These are phyloP conservation scores for Polyergus mexicanus DNA, from an alignment of 1,140 invertebrate species.

Conservation along the genomic window DNA sequence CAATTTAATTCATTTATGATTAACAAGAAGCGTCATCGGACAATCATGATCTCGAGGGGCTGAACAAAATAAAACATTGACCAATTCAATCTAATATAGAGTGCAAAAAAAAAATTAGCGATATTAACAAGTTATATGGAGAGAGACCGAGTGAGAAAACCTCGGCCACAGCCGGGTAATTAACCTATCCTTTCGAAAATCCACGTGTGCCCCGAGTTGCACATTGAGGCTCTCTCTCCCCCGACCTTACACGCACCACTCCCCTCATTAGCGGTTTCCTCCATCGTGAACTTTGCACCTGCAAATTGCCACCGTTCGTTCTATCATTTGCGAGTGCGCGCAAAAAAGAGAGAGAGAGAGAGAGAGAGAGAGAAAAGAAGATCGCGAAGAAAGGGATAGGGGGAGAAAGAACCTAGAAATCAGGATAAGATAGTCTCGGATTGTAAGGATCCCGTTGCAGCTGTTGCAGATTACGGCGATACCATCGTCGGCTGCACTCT, in stretches of 20 bases:
- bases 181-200: slow-evolving; percentile 77
- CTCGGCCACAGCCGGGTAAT: slow-evolving; percentile 60
- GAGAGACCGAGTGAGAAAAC: slow-evolving; percentile 1
- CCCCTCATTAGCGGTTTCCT: slow-evolving; percentile 78
- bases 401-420: slow-evolving; percentile 21
- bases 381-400: not conserved
- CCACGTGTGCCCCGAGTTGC: slow-evolving; percentile 71
- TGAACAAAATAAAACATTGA: slow-evolving; percentile 21
- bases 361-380: not conserved
- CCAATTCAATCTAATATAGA: slow-evolving; percentile 25
- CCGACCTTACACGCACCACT: not conserved
- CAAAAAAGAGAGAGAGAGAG: no score
- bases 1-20: slow-evolving; percentile 87
- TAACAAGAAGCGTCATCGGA: slow-evolving; percentile 83
- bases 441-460: slow-evolving; percentile 60
- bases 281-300: slow-evolving; percentile 82
- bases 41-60: slow-evolving; percentile 53
- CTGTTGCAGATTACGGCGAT: slow-evolving; percentile 76
- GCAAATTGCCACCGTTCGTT: slow-evolving; percentile 73
- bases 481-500: slow-evolving; percentile 23
- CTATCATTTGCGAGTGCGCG: slow-evolving; percentile 57
- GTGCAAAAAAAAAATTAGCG: slow-evolving; percentile 27
- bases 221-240: slow-evolving; percentile 43
- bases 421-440: slow-evolving; percentile 28
- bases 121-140: slow-evolving; percentile 51